Percentiles rank a stretch among this genome's conserved stretches.
phyloP scores from a whole-genome alignment of 2,888 invertebrate species.

The Hypsopygia costalis region DNA sequence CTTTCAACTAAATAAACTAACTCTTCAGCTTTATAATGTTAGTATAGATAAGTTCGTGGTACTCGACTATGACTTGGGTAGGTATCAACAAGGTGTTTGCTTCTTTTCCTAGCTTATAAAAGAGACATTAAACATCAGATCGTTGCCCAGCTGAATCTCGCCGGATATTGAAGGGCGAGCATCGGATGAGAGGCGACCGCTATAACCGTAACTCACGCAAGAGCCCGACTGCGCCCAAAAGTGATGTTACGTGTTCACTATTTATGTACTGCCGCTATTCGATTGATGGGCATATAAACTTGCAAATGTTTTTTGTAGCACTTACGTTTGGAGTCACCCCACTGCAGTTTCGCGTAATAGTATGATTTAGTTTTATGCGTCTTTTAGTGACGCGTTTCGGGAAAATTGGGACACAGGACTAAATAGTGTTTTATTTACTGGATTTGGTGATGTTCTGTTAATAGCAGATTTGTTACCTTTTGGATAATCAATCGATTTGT shows the following conservation, averaged over 20 bases:
- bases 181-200: constrained; percentile 36
- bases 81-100: too few species aligned
- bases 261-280: constrained; percentile 38
- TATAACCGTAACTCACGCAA: constrained; percentile 59
- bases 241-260: constrained; percentile 51
- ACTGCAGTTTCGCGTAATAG: constrained; percentile 10
- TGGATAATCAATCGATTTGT: too few species aligned
- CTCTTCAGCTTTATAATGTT: too few species aligned
- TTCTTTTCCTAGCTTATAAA: too few species aligned
- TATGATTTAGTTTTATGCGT: constrained; percentile 16
- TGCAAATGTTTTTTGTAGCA: constrained; percentile 30
- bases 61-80: too few species aligned
- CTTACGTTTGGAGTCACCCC: constrained; percentile 16
- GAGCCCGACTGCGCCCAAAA: constrained; percentile 40
- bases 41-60: too few species aligned
- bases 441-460: too few species aligned
- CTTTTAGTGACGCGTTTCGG: constrained; percentile 3
- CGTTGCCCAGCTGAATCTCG: constrained; percentile 24
- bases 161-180: constrained; percentile 47
- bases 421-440: too few species aligned
- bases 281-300: constrained; percentile 51
- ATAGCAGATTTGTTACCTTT: too few species aligned
- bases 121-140: background rate
- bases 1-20: too few species aligned
- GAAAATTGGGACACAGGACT: background rate